These are phyloP conservation scores for Cerastis leucographa DNA, from an alignment of 2,888 invertebrate genomes.

Conservation along the genomic window DNA sequence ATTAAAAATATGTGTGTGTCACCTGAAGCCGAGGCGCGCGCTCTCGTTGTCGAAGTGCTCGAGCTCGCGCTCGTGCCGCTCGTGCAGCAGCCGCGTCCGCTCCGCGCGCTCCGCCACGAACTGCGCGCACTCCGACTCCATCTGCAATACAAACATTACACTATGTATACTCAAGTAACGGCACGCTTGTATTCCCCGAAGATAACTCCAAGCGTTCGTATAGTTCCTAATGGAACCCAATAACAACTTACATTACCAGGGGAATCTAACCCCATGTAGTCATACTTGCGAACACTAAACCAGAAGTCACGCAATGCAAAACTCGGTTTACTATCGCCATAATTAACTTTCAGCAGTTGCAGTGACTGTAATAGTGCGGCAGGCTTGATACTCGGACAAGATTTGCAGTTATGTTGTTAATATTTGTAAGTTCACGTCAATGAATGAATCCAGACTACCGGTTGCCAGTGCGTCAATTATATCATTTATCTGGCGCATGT, in stretches of 20 bases:
- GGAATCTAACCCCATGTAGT: background rate
- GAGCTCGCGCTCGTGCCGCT: slow-evolving; percentile 97
- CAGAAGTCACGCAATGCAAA: background rate
- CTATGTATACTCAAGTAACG: background rate
- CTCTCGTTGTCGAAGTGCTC: slow-evolving; percentile 99
- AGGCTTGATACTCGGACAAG: background rate
- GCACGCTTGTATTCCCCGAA: background rate
- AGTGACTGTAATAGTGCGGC: too few species aligned
- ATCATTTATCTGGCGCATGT: background rate
- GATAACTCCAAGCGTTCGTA: background rate
- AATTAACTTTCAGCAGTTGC: background rate
- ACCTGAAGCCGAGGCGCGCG: slow-evolving; percentile 97
- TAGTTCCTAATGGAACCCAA: background rate
- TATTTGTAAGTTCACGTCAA: background rate
- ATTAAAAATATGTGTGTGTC: background rate
- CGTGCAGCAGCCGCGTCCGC: slow-evolving; percentile 96
- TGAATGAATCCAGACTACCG: background rate
- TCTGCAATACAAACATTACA: slow-evolving; percentile 87
- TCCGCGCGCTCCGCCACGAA: slow-evolving; percentile 98
- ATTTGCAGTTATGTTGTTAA: background rate
- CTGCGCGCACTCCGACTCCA: slow-evolving; percentile 97
- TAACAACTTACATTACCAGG: background rate
- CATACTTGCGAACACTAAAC: background rate
- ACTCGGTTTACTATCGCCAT: background rate
- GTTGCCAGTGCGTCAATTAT: background rate